Conservation (phyloP, 2,888 invertebrate genomes). For the Lymantria monacha region DNA sequence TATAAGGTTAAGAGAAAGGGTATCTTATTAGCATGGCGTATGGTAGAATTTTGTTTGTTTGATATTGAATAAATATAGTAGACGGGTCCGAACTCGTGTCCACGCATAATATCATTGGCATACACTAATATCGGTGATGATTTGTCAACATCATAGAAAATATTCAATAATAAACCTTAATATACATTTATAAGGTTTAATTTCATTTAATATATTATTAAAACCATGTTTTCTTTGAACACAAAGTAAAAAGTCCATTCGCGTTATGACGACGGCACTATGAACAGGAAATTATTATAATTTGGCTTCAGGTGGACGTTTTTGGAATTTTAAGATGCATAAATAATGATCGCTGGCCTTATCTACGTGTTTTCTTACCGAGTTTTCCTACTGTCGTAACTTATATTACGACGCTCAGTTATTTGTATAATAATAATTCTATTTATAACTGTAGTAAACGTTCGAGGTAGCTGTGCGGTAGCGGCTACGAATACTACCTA, state of each 20-base stretch:
- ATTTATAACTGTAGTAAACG: too few species aligned
- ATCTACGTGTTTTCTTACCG: constrained; percentile 24
- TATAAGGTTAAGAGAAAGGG: constrained; percentile 17
- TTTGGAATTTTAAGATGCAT: constrained; percentile 33
- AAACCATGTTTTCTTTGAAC: constrained; percentile 53
- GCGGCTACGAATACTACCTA: too few species aligned
- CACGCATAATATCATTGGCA: constrained; percentile 77
- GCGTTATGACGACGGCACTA: constrained; percentile 51
- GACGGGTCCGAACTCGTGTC: constrained; percentile 64
- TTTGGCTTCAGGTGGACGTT: constrained; percentile 27
- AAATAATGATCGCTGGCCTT: constrained; percentile 20
- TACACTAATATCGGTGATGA: constrained; percentile 68
- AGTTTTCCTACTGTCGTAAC: constrained; percentile 22
- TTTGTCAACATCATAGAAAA: constrained; percentile 63
- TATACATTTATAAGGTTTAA: constrained; percentile 10
- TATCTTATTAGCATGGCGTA: constrained; percentile 18
- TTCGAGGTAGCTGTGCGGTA: too few species aligned
- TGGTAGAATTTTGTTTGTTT: constrained; percentile 23
- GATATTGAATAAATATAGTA: constrained; percentile 28
- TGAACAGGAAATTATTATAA: constrained; percentile 37
- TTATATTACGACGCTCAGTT: background rate
- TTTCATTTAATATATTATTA: constrained; percentile 6
- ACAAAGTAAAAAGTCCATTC: constrained; percentile 56
- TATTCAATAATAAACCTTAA: constrained; percentile 35
- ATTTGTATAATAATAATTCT: too few species aligned